Evolutionary conservation across 2,888 invertebrate species (phyloP).

Genomic region (Pristionchus mayeri): DNA sequence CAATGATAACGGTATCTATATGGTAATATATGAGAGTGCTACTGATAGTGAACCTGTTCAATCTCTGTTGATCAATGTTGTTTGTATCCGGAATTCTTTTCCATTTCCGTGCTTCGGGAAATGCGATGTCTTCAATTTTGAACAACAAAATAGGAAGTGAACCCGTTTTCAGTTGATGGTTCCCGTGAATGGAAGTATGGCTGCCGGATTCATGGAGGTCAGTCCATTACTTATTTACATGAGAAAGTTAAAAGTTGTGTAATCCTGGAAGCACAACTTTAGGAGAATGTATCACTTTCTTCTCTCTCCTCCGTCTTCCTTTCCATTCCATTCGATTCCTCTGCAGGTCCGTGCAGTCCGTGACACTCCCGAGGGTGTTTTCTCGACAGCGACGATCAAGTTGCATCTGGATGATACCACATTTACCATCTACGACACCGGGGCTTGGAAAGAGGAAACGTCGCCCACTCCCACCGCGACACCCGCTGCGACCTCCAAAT

Average conservation of each 20-base stretch:
- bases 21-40: too few relatives aligned
- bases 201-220: conserved; percentile 70
- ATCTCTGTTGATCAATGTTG: too few relatives aligned
- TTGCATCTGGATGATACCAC: conserved; percentile 58
- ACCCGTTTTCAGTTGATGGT: conserved; percentile 65
- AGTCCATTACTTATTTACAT: neutral
- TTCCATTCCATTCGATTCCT: neutral
- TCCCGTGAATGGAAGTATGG: conserved; percentile 67
- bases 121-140: too few relatives aligned
- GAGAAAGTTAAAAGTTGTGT: neutral
- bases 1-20: too few relatives aligned
- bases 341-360: conserved; percentile 46
- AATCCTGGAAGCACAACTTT: too few relatives aligned
- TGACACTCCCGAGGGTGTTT: neutral
- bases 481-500: conserved; percentile 4
- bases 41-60: too few relatives aligned
- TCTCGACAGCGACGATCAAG: conserved; percentile 36
- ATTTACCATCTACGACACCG: conserved; percentile 66
- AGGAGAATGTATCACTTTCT: neutral
- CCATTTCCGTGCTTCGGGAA: too few relatives aligned
- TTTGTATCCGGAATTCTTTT: too few relatives aligned
- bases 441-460: conserved; percentile 46
- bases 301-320: neutral
- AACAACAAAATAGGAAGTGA: too few relatives aligned
- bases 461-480: neutral